A percentile compares a stretch with the other conserved stretches of the same genome.
Evolutionary conservation across 2,888 invertebrate species (phyloP).

Genomic region (Dasypogon diadema): DNA sequence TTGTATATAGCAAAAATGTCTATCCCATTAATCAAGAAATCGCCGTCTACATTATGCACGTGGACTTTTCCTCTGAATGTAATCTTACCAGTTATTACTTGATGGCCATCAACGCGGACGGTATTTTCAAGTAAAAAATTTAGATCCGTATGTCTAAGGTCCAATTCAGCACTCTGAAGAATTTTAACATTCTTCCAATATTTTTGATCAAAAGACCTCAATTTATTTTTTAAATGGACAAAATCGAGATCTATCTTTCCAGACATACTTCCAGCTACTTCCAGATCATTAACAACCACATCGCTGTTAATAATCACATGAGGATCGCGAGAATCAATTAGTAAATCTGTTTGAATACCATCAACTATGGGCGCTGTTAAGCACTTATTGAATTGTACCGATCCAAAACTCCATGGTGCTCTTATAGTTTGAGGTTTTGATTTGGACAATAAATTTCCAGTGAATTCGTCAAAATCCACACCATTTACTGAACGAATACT

Average conservation of each 20-base stretch:
- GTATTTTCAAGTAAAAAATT: not conserved
- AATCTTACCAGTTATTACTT: not conserved
- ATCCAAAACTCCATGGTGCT: not conserved
- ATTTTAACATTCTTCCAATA: conserved; percentile 1
- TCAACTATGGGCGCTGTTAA: not conserved
- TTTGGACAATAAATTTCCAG: not conserved
- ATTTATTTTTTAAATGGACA: not conserved
- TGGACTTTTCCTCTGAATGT: not conserved
- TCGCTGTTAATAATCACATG: not conserved
- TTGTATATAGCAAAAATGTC: not conserved
- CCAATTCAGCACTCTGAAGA: not conserved
- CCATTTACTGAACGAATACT: not conserved
- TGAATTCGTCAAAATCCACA: not conserved
- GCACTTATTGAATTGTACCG: not conserved
- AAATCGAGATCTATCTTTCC: not conserved
- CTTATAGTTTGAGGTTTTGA: not conserved
- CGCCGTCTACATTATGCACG: not conserved
- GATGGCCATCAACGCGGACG: not conserved
- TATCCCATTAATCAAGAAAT: not conserved
- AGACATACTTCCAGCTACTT: not conserved
- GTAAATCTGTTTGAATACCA: not conserved
- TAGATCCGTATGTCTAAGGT: not conserved
- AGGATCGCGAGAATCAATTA: not conserved
- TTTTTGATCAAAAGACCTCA: not conserved
- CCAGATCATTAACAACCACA: conserved; percentile 2